Conservation (phyloP, 2,113 vertebrate genomes). For the Daphoenositta chrysoptera region DNA sequence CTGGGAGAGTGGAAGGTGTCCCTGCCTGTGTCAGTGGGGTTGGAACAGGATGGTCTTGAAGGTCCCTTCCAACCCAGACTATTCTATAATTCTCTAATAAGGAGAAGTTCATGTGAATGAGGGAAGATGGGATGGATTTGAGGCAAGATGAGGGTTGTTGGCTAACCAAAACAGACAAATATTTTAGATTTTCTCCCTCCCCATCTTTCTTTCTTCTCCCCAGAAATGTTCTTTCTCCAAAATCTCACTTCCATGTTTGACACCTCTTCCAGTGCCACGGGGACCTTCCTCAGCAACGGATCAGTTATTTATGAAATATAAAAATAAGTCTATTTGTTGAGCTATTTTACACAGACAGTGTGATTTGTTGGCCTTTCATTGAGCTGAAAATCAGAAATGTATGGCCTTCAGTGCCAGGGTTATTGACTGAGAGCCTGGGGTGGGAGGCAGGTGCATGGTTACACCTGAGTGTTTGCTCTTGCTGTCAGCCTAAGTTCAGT, state of each 20-base stretch:
- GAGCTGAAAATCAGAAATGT: not conserved
- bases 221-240: not conserved
- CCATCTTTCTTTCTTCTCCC: not conserved
- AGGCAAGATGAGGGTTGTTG: accelerated
- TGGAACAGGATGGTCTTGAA: not conserved
- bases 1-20: not conserved
- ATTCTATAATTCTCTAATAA: not conserved
- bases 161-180: not conserved
- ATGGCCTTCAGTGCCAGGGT: not conserved
- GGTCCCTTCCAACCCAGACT: not conserved
- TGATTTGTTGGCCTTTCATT: not conserved
- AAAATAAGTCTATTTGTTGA: not conserved
- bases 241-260: not conserved
- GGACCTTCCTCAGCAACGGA: not conserved
- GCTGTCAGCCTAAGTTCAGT: not conserved
- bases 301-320: not conserved
- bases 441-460: not conserved
- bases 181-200: not conserved
- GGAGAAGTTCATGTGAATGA: not conserved
- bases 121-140: not conserved
- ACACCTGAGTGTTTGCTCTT: not conserved
- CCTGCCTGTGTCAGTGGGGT: accelerated
- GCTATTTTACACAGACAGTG: not conserved
- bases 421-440: not conserved
- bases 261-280: not conserved